phyloP scores from a whole-genome alignment of 2,797 vertebrate genomes.

The Platyrinchus mystaceus region DNA sequence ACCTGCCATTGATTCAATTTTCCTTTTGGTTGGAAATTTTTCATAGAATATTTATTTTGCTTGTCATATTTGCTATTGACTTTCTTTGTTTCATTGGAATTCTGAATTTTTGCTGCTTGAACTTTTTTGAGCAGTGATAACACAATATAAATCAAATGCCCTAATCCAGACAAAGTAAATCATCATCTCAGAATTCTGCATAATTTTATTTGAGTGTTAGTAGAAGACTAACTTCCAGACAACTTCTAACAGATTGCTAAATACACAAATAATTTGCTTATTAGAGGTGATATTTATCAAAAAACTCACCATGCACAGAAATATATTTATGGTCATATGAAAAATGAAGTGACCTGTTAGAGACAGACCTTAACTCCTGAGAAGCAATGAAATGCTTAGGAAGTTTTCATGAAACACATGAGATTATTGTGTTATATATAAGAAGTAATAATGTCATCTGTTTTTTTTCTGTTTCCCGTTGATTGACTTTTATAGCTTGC shows the following conservation, averaged over 20 bases:
- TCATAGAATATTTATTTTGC: not conserved
- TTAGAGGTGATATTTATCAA: slow-evolving; percentile 2
- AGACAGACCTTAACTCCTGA: not conserved
- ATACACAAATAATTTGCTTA: not conserved
- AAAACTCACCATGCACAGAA: not conserved
- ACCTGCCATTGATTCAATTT: not conserved
- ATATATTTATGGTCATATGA: not conserved
- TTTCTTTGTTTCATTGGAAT: not conserved
- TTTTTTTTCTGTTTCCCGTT: slow-evolving; percentile 75
- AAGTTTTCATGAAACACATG: not conserved
- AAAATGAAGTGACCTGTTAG: not conserved
- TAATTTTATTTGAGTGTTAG: slow-evolving; percentile 5
- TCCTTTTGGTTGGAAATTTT: slow-evolving; percentile 1
- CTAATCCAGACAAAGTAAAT: slow-evolving; percentile 17
- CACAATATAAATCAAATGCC: not conserved
- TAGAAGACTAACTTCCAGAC: slow-evolving; percentile 8
- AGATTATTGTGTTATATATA: slow-evolving; percentile 48
- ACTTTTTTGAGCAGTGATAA: not conserved
- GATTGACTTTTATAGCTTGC: slow-evolving; percentile 84
- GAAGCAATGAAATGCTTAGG: not conserved
- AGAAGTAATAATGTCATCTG: slow-evolving; percentile 71
- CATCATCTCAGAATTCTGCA: not conserved
- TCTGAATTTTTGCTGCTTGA: slow-evolving; percentile 7
- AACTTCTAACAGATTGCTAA: slow-evolving; percentile 21
- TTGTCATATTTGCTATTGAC: not conserved